phyloP scores from a whole-genome alignment of 2,113 vertebrate genomes.

The Zingel zingel region DNA sequence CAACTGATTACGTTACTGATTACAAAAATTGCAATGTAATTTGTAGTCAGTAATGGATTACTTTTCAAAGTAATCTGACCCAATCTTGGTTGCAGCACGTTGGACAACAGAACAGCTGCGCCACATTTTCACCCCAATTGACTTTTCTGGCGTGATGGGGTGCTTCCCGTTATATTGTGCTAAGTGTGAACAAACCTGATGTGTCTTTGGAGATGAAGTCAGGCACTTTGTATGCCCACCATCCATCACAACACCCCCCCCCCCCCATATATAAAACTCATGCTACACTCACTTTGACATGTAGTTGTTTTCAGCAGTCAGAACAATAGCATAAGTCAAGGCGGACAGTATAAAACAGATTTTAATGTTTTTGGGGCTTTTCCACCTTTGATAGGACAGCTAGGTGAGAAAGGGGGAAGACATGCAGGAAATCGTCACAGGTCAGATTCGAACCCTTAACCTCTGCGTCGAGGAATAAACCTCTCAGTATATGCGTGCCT shows the following conservation, averaged over 20 bases:
- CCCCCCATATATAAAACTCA: conserved; percentile 4
- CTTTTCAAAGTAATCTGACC: too few relatives aligned
- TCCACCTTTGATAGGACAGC: too few relatives aligned
- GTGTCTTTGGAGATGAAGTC: conserved; percentile 19
- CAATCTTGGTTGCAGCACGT: background rate
- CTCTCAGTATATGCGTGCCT: too few relatives aligned
- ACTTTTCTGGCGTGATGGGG: background rate
- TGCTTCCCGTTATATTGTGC: background rate
- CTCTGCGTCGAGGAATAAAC: too few relatives aligned
- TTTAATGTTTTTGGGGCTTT: background rate
- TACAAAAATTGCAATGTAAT: too few relatives aligned
- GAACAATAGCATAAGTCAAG: conserved; percentile 32
- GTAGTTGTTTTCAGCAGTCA: conserved; percentile 53
- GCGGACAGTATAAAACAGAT: conserved; percentile 1
- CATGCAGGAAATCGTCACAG: too few relatives aligned
- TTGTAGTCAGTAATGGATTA: too few relatives aligned
- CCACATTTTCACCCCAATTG: conserved; percentile 1
- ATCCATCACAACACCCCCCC: background rate
- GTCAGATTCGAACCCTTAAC: too few relatives aligned
- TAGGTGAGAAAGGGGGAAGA: too few relatives aligned
- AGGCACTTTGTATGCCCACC: conserved; percentile 7
- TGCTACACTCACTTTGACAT: background rate
- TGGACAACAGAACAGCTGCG: background rate
- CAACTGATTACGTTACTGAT: too few relatives aligned
- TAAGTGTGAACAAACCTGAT: conserved; percentile 8